Percentiles rank a stretch among this genome's conserved stretches.
Conservation (phyloP, 2,113 vertebrate genomes). For the Hypocryptadius cinnamomeus region DNA sequence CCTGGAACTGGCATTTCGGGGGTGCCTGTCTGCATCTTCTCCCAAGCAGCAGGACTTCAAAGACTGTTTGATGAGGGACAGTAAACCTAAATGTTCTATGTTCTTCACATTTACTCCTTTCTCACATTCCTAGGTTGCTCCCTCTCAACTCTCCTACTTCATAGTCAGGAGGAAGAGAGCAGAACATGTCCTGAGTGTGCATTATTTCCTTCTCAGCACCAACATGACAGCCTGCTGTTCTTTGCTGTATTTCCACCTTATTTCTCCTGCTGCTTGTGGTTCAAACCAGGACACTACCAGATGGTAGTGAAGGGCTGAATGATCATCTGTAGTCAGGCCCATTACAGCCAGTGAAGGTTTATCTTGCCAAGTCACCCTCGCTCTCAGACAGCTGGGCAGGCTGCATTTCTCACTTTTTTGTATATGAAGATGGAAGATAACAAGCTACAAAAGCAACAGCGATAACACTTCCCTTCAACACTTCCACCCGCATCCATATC, state of each 20-base stretch:
- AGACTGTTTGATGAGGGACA: neutral
- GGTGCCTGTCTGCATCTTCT: neutral
- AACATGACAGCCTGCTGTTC: neutral
- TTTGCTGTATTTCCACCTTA: neutral
- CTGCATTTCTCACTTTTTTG: constrained; percentile 14
- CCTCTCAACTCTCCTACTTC: neutral
- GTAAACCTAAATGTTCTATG: neutral
- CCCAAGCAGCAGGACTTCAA: neutral
- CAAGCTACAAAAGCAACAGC: neutral
- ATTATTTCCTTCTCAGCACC: neutral
- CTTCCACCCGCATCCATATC: neutral
- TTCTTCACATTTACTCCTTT: neutral
- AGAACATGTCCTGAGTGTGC: neutral
- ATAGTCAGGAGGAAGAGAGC: neutral
- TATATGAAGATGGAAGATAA: constrained; percentile 38
- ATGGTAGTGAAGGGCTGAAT: neutral
- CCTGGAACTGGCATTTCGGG: neutral
- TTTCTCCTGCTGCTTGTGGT: neutral
- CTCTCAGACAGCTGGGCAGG: constrained; percentile 15
- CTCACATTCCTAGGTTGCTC: neutral
- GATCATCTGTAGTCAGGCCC: constrained; percentile 10
- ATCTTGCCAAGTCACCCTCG: neutral
- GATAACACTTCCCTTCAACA: constrained; percentile 8
- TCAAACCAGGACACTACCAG: neutral
- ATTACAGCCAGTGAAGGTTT: neutral